A percentile compares a stretch with the other conserved stretches of the same genome.
These are phyloP conservation scores for Gasterosteus aculeatus DNA, from an alignment of 2,113 vertebrate genomes.

Conservation along the genomic window DNA sequence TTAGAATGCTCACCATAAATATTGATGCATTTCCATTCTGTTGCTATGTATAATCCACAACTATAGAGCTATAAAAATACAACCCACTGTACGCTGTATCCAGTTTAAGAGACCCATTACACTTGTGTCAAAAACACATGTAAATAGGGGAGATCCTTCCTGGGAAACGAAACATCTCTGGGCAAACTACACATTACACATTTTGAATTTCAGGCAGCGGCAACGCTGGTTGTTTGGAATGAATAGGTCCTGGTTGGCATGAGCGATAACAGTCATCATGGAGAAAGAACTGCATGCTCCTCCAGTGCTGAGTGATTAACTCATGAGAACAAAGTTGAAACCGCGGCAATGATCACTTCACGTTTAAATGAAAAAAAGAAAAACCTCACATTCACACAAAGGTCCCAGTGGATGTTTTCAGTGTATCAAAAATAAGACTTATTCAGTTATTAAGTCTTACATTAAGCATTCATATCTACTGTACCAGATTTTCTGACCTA, in stretches of 20 bases:
- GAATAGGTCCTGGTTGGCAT: slow-evolving; percentile 9
- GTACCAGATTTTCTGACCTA: neutral
- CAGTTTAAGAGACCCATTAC: neutral
- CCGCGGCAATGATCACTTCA: neutral
- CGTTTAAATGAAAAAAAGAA: neutral
- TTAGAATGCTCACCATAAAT: slow-evolving; percentile 14
- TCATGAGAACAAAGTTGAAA: neutral
- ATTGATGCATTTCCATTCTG: slow-evolving; percentile 22
- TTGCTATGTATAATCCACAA: neutral
- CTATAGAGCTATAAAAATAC: slow-evolving; percentile 10
- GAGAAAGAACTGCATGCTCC: neutral
- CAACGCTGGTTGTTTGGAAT: slow-evolving; percentile 19
- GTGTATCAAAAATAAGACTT: neutral
- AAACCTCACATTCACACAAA: neutral
- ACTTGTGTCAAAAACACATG: slow-evolving; percentile 18
- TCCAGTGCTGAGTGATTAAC: neutral
- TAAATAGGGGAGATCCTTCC: slow-evolving; percentile 14
- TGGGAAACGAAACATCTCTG: slow-evolving; percentile 33
- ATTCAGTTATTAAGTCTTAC: neutral
- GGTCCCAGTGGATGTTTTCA: slow-evolving; percentile 1
- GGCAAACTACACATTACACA: slow-evolving; percentile 5
- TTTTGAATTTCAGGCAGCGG: slow-evolving; percentile 19
- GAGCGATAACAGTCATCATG: slow-evolving; percentile 1
- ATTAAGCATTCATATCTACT: neutral
- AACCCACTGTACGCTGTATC: slow-evolving; percentile 15